A percentile compares a stretch with the other conserved stretches of the same genome.
Conservation (phyloP, 2,797 vertebrate genomes). For the Linurgus olivaceus region DNA sequence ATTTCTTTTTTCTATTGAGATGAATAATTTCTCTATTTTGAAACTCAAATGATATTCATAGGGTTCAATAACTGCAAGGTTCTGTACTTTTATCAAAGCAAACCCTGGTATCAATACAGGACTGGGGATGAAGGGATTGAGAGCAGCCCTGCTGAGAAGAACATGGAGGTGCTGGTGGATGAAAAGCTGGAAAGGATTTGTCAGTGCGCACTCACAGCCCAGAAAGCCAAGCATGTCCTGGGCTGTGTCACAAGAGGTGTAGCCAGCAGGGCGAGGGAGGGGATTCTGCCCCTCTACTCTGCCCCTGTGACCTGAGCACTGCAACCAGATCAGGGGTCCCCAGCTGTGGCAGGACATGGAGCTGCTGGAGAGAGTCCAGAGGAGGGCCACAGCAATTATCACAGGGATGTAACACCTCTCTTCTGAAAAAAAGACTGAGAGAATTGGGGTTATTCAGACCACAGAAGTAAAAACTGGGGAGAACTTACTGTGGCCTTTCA, state of each 20-base stretch:
- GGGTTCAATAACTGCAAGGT: background rate
- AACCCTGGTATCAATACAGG: background rate
- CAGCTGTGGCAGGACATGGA: rapidly evolving
- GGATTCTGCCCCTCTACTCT: rapidly evolving
- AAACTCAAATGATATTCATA: background rate
- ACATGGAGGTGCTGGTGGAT: no score
- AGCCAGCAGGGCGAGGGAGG: rapidly evolving
- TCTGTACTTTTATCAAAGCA: background rate
- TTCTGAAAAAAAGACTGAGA: background rate
- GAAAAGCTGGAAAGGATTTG: rapidly evolving
- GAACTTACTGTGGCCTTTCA: rapidly evolving
- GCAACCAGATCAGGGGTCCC: rapidly evolving
- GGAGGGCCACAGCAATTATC: background rate
- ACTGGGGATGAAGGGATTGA: background rate
- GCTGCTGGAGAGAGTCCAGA: background rate
- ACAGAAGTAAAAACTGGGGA: background rate
- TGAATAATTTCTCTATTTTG: background rate
- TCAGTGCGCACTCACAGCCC: background rate
- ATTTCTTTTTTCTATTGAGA: background rate
- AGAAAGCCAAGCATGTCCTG: background rate
- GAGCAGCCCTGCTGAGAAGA: background rate
- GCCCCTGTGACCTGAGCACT: background rate
- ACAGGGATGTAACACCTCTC: background rate
- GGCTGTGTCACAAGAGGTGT: rapidly evolving
- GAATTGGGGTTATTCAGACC: background rate